Base-by-base conservation (phyloP, 2,797 vertebrate species). In the Falco cherrug region DNA sequence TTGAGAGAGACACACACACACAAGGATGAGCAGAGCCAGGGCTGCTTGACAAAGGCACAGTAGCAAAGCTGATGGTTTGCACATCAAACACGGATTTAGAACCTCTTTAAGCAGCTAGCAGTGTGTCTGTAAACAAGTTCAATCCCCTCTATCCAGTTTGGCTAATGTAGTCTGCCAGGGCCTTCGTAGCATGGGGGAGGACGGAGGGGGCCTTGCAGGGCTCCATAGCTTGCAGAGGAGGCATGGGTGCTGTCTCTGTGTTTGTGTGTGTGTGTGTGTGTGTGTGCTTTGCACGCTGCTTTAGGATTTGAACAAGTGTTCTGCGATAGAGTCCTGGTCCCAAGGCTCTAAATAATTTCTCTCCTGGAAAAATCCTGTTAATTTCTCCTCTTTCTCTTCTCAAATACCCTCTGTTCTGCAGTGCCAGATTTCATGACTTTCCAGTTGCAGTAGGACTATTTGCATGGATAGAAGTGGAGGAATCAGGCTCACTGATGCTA, bases 41-140 rank as follows among this genome's bases (percentile, higher is more conserved):
- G 92, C 96, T 86, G 94, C 96, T 87, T 91, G 88, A 97, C 91
- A 95, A 77, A 96, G 75, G 96, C 95, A 64, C 59, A 69, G 96
- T 84, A 96, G 97, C 98, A 97, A 98, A 98, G 98, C 98, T 98
- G 98, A 92, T 47, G 89, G 98, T 98, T 98, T 98, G 98, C 97
- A 98, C 98, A 98, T 98, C 98, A 98, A 98, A 98, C 98, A 96
- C 93, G 98, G 98, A 98, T 98, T 99, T 99, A 98, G 98, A 98
- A 97, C 97, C 98, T 96, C 97, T 97, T 93, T 98, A 98, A 99
- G 98, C 98, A 84, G 98, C 98, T 98, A 95, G 93, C 87, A 97
- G 97, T 84, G 92, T 98, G 98, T 98, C 98, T 98, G 98, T 98
- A 98, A 98, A 98, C 98, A 98, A 98, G 98, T 97, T 98, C 98